Base-by-base conservation (phyloP, 1,140 invertebrate species). In the fruit fly (Drosophila melanogaster) region DNA sequence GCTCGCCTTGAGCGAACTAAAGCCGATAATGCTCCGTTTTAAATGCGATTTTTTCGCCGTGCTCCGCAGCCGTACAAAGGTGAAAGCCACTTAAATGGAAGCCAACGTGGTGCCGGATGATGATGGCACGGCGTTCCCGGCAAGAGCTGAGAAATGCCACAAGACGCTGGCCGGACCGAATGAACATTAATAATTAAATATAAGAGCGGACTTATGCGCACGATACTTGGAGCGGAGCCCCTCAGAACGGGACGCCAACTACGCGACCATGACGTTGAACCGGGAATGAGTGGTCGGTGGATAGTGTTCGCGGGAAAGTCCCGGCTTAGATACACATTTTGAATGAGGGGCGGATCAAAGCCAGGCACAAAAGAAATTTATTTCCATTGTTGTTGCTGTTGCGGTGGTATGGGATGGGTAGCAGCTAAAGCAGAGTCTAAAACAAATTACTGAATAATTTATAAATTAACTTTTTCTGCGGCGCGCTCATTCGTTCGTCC, bases 361-460 rank as follows among this genome's bases (percentile, higher is more conserved):
- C 14, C 58, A 55, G 51, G 67, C 64, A 87, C 78, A 86, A 83
- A 86, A 76, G 81, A 87, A 81, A 86, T 87, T 56, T 79, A 81
- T 77, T 77, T 54, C 71, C 70, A 19, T 50, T 50, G 38, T 65
- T 77, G 53, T 60, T 70, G 57, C 44, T 43, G 55, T n/a, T n/a
- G 35, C 35, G 50, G 60, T 11, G 33, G 49, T 12, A 12, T 24
- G 33, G 49, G n/a, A 12, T 24, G 19, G 33, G 22, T 17, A 17
- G 35, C 43, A 64, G 81, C 83, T 61, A 79, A 81, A 79, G 83
- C 84, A 55, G 78, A 86, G 79, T 83, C 83, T 83, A 81, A 86
- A 86, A 86, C 83, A 86, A 86, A 86, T 86, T 86, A 86, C 83
- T 86, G 83, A 86, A 86, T 86, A 86, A 86, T 86, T 86, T 86